These are phyloP conservation scores for Eptatretus burgeri DNA, from an alignment of 2,113 vertebrate genomes.

Conservation along the genomic window DNA sequence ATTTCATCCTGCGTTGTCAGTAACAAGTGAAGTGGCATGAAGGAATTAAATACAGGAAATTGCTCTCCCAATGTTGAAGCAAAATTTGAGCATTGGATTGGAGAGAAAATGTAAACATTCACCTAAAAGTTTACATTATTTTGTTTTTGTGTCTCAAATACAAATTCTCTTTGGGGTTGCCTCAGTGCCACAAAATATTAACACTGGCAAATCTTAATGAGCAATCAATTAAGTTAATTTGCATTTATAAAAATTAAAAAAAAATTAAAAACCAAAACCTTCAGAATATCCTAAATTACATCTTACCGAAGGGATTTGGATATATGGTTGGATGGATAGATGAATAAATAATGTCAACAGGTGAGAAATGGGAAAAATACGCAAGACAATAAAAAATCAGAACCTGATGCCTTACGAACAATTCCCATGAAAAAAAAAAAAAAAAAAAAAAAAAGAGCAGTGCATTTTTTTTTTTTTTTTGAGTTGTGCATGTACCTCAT, in stretches of 20 bases:
- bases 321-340: slow-evolving; percentile 5
- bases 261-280: too few species aligned
- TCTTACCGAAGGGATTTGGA: too few species aligned
- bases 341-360: slow-evolving; percentile 8
- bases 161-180: too few species aligned
- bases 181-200: too few species aligned
- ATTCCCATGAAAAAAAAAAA: neutral
- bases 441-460: neutral
- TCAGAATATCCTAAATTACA: too few species aligned
- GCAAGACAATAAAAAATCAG: neutral
- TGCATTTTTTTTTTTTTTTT: slow-evolving; percentile 7
- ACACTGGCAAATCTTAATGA: too few species aligned
- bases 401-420: neutral
- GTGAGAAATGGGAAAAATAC: slow-evolving; percentile 1
- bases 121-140: neutral
- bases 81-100: neutral
- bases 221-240: too few species aligned
- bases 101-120: neutral
- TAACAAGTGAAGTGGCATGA: neutral
- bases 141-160: neutral
- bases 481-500: too few species aligned
- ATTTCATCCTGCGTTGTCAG: slow-evolving; percentile 54
- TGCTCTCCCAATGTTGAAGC: neutral
- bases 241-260: too few species aligned
- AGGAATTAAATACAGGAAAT: neutral